Base-by-base conservation (phyloP, 1,140 invertebrate genomes). In the Plectrocnemia conspersa region DNA sequence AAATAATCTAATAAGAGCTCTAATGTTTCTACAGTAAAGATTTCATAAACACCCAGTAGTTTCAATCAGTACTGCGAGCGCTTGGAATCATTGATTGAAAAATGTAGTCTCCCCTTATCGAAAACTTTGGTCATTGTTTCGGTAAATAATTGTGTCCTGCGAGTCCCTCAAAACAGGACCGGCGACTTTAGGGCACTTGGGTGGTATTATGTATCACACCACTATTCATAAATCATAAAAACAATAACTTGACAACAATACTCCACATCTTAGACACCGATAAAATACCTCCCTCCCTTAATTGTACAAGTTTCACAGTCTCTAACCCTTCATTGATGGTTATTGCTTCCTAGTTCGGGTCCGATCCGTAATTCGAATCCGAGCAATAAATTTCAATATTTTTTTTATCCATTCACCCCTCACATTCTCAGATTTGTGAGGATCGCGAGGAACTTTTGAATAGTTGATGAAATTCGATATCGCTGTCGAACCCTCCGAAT, bases 101-200 rank as follows among this genome's bases (percentile, higher is more conserved):
- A 48, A 55, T 55, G 53, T 55, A 35, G 44, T 48, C 29, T 23
- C 13, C 23, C 3, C 44, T 55, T 55, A 55, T 55, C 53, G 29
- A 13, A 38, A 27, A 29, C 13, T 19, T n/a, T 24, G 50, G 24
- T 50, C 19, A 25, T 24, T 23, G 33, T 38, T 11, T 9, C 11
- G 10, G 15, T 29, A 36, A 48, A 36, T 22, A 16, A 13, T 42
- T 19, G 13, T 32, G 38, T 42, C 50, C 50, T 44, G n/a, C 41
- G 50, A 40, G 41, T 29, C 25, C 25, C 23, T 19, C 2, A 33
- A 16, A n/a, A n/a, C n/a, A 24, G 47, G 25, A 21, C 7, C 47
- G 18, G 9, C 11, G 52, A 54, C 52, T 42, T 54, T 42, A 40
- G 52, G 29, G n/a, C 19, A 21, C 11, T n/a, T 19, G 52, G 52